phyloP scores from a whole-genome alignment of 2,797 vertebrate genomes.

The Halcyon leucocephala region DNA sequence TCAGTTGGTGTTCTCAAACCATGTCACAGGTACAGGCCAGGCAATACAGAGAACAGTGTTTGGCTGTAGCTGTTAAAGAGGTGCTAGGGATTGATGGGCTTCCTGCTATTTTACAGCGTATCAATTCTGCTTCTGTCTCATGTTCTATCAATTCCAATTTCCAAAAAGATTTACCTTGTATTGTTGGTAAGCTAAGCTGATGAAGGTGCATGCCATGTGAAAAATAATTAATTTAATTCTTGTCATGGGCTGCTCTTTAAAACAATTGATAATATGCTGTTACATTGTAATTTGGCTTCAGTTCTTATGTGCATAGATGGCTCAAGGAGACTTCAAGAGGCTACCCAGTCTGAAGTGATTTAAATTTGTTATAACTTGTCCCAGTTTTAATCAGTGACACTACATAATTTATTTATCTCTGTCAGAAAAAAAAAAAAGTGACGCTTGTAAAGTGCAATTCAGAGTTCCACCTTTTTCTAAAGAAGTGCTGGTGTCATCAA shows the following conservation, averaged over 20 bases:
- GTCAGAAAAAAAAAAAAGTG: neutral
- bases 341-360: neutral
- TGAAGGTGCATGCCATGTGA: neutral
- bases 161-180: neutral
- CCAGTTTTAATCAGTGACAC: neutral
- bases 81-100: neutral
- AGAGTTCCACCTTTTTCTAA: neutral
- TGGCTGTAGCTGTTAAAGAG: neutral
- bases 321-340: neutral
- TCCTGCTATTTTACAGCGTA: neutral
- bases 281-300: neutral
- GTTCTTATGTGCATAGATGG: neutral
- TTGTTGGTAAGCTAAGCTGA: neutral
- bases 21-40: neutral
- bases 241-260: neutral
- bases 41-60: neutral
- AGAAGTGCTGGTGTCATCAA: accelerated
- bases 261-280: neutral
- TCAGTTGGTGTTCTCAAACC: neutral
- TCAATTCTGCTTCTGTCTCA: neutral
- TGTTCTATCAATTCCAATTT: neutral
- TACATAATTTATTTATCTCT: neutral
- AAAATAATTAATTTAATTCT: neutral
- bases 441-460: neutral
- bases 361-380: neutral